These are phyloP conservation scores for Criorhina ranunculi DNA, from an alignment of 2,888 invertebrate species.

Conservation along the genomic window DNA sequence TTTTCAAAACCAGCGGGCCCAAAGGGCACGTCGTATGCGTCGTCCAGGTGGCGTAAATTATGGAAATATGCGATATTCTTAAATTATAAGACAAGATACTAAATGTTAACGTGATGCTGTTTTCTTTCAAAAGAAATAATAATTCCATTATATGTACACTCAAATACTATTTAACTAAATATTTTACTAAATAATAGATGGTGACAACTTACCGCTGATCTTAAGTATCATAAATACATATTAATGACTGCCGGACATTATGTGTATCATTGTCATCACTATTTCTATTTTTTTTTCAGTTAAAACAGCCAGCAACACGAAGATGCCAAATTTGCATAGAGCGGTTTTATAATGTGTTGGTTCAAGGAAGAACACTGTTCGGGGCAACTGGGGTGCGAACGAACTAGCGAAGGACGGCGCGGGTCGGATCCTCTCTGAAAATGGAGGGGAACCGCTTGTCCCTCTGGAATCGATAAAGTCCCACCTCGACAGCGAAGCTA, in stretches of 20 bases:
- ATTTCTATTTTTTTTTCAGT: not conserved
- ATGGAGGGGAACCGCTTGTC: too few species aligned
- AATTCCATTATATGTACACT: constrained; percentile 47
- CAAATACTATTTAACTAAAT: constrained; percentile 55
- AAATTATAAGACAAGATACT: constrained; percentile 52
- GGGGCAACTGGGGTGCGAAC: too few species aligned
- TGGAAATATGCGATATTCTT: constrained; percentile 81
- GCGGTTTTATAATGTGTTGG: too few species aligned
- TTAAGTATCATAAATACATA: constrained; percentile 46
- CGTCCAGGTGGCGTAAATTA: constrained; percentile 82
- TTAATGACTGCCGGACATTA: constrained; percentile 36
- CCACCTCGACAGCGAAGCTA: too few species aligned
- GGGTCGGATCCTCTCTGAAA: too few species aligned
- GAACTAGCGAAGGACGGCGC: too few species aligned
- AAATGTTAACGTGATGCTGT: constrained; percentile 59
- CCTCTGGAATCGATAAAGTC: too few species aligned
- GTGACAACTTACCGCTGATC: constrained; percentile 24
- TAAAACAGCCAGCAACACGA: too few species aligned
- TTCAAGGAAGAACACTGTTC: too few species aligned
- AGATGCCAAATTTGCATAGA: constrained; percentile 38
- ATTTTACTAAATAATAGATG: constrained; percentile 46
- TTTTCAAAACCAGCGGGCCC: constrained; percentile 80
- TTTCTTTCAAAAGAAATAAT: constrained; percentile 51
- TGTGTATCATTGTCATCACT: not conserved
- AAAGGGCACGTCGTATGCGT: constrained; percentile 82